Conservation (phyloP, 2,888 invertebrate species). For the Euzetes globulus region DNA sequence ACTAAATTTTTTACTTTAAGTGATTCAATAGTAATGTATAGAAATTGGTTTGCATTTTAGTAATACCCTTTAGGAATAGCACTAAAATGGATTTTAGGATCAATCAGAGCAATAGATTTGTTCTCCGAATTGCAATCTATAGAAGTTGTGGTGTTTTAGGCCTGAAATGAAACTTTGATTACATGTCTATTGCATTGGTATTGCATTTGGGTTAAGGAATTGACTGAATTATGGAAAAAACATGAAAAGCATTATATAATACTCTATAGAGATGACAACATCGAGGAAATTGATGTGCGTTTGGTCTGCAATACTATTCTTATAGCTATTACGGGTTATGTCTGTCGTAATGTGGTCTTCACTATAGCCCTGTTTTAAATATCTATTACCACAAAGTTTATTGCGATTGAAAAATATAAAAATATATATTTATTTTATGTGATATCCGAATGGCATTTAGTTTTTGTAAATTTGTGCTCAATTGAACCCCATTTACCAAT, state of each 20-base stretch:
- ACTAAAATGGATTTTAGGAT: constrained; percentile 15
- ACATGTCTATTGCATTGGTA: constrained; percentile 23
- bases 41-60: background rate
- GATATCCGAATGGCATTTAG: constrained; percentile 22
- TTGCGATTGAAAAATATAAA: background rate
- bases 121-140: background rate
- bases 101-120: background rate
- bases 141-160: background rate
- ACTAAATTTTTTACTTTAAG: constrained; percentile 15
- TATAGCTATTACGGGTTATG: constrained; percentile 17
- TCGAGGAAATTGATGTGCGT: constrained; percentile 25
- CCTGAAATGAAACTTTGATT: constrained; percentile 21
- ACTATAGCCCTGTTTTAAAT: constrained; percentile 16
- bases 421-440: constrained; percentile 20
- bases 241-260: constrained; percentile 22
- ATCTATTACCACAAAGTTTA: constrained; percentile 24
- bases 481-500: constrained; percentile 13
- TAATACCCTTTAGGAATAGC: constrained; percentile 21
- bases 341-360: constrained; percentile 1
- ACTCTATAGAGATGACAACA: constrained; percentile 7
- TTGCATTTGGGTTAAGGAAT: background rate
- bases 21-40: constrained; percentile 6
- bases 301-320: constrained; percentile 17
- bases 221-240: constrained; percentile 17
- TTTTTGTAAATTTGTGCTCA: constrained; percentile 23